phyloP scores from a whole-genome alignment of 2,797 vertebrate species.

The Graptemys geographica region DNA sequence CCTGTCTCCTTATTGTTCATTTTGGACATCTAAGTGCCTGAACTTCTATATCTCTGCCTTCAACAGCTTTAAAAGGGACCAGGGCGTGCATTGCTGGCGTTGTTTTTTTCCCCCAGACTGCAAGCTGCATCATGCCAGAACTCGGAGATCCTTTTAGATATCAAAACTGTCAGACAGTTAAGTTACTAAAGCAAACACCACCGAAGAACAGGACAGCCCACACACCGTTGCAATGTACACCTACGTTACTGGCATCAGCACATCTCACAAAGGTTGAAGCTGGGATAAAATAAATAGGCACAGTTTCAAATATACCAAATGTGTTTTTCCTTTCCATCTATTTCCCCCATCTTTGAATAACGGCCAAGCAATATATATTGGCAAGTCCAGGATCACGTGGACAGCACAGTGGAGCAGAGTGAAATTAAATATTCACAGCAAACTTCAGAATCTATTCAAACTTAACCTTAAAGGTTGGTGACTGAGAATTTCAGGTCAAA shows the following conservation, averaged over 20 bases:
- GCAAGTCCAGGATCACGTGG: not conserved
- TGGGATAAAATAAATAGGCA: constrained; percentile 79
- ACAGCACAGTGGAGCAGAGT: not conserved
- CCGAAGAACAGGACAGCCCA: constrained; percentile 77
- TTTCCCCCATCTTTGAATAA: constrained; percentile 33
- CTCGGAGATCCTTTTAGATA: constrained; percentile 70
- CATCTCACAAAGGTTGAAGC: constrained; percentile 82
- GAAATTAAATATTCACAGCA: not conserved
- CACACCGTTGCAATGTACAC: constrained; percentile 81
- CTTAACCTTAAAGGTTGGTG: not conserved
- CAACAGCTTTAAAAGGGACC: constrained; percentile 71
- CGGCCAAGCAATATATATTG: not conserved
- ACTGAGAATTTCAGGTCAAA: not conserved
- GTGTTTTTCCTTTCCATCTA: constrained; percentile 63
- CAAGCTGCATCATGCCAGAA: constrained; percentile 81
- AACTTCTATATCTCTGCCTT: constrained; percentile 55
- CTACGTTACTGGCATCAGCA: constrained; percentile 79
- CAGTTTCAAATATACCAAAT: constrained; percentile 64
- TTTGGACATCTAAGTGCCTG: constrained; percentile 45
- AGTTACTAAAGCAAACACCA: constrained; percentile 82
- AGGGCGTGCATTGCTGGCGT: constrained; percentile 57
- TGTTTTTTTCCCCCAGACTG: constrained; percentile 57
- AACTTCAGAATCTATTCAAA: not conserved
- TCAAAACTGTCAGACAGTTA: constrained; percentile 81
- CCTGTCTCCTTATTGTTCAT: constrained; percentile 31